Evolutionary conservation across 1,140 invertebrate species (phyloP), one percentile per base, ranked within the genome.

Genomic region (Drosophila mauritiana): DNA sequence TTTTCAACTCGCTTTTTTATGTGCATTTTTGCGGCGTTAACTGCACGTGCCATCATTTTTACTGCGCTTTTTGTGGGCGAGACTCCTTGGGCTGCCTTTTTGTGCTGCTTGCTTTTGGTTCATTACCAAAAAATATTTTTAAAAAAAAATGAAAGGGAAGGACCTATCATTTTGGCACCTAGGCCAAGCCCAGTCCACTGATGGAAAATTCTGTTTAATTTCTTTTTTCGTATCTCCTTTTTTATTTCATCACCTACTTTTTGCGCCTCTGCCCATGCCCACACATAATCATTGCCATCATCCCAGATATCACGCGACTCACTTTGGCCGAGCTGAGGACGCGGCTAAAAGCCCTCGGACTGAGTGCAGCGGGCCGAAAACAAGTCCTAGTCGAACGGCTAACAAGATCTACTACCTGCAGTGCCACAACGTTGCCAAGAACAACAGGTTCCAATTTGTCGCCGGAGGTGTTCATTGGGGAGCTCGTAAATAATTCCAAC

Each of bases 11-110:
- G 49, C 45, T 37, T 84, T 77, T 90, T 84, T 84, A 84, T 89
- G 84, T 89, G 84, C 76, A 83, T 88, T 89, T 89, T 88, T 78
- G 59, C 70, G 80, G 80, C 67, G 73, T 83, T 89, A 79, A 90
- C 83, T 89, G 83, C 80, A 86, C 83, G 80, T 80, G 74, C 82
- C 82, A 75, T 72, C 83, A 83, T 84, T 86, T 89, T 86, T 84
- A 88, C 84, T 90, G 83, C 76, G 75, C 75, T 83, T 84, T 63
- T 70, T 57, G 48, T 64, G 31, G 22, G 65, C 40, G 36, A 15
- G 61, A 42, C 37, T 56, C 48, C 42, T 77, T 57, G 12, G 51
- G 15, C 13, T 48, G 34, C 17, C 62, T 73, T 76, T 73, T 63
- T 22, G 61, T 53, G 54, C 53, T 73, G 52, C 67, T 61, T 63